These are phyloP conservation scores for Anser cygnoides DNA, from an alignment of 2,113 vertebrate species.

Conservation along the genomic window DNA sequence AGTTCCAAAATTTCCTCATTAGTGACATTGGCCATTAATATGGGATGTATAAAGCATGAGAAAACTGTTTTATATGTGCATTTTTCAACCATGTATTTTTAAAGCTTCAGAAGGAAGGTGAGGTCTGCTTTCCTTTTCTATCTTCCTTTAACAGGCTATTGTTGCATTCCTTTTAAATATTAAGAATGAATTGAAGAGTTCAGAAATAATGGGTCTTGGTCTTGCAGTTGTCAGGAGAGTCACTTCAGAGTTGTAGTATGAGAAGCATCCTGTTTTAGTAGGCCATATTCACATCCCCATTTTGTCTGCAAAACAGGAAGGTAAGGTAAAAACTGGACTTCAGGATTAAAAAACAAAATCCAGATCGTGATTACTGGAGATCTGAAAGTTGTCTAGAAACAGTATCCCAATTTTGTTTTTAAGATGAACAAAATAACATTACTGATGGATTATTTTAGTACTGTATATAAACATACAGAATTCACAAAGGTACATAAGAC, in stretches of 20 bases:
- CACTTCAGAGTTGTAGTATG: background rate
- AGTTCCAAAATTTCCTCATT: background rate
- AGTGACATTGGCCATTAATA: background rate
- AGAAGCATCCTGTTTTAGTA: background rate
- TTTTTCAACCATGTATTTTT: background rate
- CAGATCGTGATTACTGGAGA: background rate
- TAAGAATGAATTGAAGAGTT: background rate
- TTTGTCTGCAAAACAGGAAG: background rate
- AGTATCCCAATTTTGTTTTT: background rate
- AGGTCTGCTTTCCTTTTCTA: background rate
- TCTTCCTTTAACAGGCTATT: background rate
- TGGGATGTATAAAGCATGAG: accelerated
- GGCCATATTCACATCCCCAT: background rate
- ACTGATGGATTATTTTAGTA: background rate
- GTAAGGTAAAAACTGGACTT: background rate
- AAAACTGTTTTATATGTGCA: background rate
- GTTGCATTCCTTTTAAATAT: background rate
- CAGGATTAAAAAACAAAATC: background rate
- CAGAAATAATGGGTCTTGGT: background rate
- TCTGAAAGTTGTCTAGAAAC: background rate
- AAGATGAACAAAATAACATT: background rate
- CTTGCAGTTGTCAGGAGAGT: background rate
- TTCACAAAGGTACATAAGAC: background rate
- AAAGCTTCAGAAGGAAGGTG: background rate
- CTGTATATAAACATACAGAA: background rate